Evolutionary conservation across 2,888 invertebrate species (phyloP).

Genomic region (Diadromus collaris): DNA sequence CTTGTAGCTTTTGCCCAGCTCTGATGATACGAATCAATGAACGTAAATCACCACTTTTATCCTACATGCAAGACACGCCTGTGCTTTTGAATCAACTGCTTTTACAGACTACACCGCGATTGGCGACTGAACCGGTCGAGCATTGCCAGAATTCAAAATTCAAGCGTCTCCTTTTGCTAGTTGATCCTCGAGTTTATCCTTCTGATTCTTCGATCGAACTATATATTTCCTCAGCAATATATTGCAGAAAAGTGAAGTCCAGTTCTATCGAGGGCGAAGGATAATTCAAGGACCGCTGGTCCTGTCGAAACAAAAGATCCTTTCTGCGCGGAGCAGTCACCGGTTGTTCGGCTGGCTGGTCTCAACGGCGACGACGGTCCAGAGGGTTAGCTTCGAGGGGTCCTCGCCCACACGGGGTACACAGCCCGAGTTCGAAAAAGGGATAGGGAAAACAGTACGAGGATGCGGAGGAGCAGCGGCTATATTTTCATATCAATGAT

Average conservation of each 20-base stretch:
- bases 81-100: neutral
- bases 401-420: conserved; percentile 21
- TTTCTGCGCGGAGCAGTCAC: conserved; percentile 60
- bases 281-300: conserved; percentile 33
- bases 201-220: neutral
- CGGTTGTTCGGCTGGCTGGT: conserved; percentile 70
- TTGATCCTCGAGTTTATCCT: neutral
- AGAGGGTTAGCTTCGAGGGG: conserved; percentile 40
- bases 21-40: no score
- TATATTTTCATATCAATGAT: conserved; percentile 80
- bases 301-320: conserved; percentile 72
- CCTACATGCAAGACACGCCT: neutral
- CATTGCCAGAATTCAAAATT: neutral
- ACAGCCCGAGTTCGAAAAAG: conserved; percentile 45
- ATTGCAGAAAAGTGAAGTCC: neutral
- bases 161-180: neutral
- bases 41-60: no score
- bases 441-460: conserved; percentile 21
- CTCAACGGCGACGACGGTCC: conserved; percentile 67
- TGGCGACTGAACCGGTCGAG: neutral
- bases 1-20: no score
- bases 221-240: neutral
- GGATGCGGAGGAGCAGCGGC: conserved; percentile 61
- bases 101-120: neutral
- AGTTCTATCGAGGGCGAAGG: conserved; percentile 23